Evolutionary conservation across 2,113 vertebrate species (phyloP), one percentile per base, ranked within the genome.

Genomic region (Gasterosteus aculeatus): DNA sequence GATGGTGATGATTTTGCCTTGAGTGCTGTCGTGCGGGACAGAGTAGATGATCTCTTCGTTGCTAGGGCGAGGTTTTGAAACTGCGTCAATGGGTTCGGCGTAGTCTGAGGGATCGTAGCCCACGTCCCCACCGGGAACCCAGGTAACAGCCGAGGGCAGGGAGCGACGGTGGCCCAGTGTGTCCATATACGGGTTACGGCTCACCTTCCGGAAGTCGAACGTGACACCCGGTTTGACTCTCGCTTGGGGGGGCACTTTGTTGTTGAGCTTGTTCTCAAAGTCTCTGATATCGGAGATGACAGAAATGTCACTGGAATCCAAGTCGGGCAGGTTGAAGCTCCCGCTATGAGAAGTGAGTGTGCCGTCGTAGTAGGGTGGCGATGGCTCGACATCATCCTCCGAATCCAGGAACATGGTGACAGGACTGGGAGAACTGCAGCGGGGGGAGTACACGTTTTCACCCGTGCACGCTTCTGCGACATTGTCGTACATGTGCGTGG

Each of bases 41-140:
- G 98, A 99, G 88, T 99, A 99, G 75, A 99, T 99, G 87, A 97
- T 98, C 82, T 99, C 98, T 75, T 99, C 97, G 19, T 98, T 97
- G 69, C 96, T 96, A 0, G 90, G 95, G 8, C 97, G 92, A 0
- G 98, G 98, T 60, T 97, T 97, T 1, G 92, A 96, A 68, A 99
- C 96, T 0, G 98, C 96, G 1, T 99, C 98, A 85, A 98, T 94
- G 0, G 98, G 98, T 61, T 98, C 98, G 0, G 97, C 98, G 0
- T 99, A 99, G 64, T 99, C 98, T 0, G 97, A 98, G 0, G 97
- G 97, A 69, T 98, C 97, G 0, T 97, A 99, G 73, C 95, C 94
- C 10, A 91, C 92, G 19, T 95, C 94, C 0, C 97, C 97, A 0
- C 94, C 66, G 3, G 97, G 94, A 1, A 95, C 84, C 98, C 98